These are phyloP conservation scores for Lepidocyrtoides sp. DNA, from an alignment of 2,888 invertebrate genomes.

Conservation along the genomic window DNA sequence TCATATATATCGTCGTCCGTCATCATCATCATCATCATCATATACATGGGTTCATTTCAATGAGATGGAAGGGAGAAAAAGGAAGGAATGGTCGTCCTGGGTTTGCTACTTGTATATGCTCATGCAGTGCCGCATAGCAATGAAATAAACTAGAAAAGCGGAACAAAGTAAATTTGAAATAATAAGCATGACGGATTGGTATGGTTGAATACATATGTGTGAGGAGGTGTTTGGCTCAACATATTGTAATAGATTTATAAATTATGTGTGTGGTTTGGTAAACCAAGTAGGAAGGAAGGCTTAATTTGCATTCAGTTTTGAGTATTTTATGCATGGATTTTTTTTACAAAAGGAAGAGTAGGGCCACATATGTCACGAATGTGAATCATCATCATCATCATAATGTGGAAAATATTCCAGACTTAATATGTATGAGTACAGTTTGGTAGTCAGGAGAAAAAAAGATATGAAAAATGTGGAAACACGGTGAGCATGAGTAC, in stretches of 20 bases:
- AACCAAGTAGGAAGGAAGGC: neutral
- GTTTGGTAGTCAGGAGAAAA: neutral
- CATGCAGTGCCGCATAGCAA: too few species aligned
- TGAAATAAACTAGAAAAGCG: neutral
- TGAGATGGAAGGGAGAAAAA: slow-evolving; percentile 29
- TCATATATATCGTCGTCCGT: neutral
- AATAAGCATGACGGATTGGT: neutral
- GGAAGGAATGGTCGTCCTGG: neutral
- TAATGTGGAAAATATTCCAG: slow-evolving; percentile 18
- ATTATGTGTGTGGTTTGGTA: slow-evolving; percentile 3
- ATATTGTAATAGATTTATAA: slow-evolving; percentile 43
- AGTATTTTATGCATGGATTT: slow-evolving; percentile 54
- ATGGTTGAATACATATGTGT: neutral
- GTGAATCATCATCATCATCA: slow-evolving; percentile 45
- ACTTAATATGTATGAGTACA: slow-evolving; percentile 1
- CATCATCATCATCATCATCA: slow-evolving; percentile 49
- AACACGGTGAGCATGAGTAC: neutral
- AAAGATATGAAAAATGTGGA: neutral
- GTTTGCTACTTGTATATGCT: neutral
- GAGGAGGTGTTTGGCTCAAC: slow-evolving; percentile 18
- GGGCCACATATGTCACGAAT: neutral
- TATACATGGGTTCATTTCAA: slow-evolving; percentile 63
- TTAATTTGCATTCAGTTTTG: neutral
- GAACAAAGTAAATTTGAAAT: slow-evolving; percentile 10
- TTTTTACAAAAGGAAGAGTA: neutral